phyloP scores from a whole-genome alignment of 2,113 vertebrate genomes.

The Hiodon tergisus region DNA sequence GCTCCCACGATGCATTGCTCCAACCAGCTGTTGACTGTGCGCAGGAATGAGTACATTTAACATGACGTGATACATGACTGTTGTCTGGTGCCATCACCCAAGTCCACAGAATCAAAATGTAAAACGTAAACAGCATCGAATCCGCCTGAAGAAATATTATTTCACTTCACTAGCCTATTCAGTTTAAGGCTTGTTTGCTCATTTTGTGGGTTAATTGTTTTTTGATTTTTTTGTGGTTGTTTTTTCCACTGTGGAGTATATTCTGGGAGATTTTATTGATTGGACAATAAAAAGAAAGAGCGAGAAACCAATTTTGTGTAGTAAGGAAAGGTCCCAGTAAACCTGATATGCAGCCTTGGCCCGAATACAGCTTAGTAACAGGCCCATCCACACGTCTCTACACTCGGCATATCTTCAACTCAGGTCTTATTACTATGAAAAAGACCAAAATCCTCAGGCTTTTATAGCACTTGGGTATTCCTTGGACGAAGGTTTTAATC shows the following conservation, averaged over 20 bases:
- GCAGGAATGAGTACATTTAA: neutral
- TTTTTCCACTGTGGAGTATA: neutral
- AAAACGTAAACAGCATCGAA: neutral
- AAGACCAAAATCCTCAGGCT: constrained; percentile 22
- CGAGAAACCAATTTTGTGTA: neutral
- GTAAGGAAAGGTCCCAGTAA: neutral
- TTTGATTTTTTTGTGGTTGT: neutral
- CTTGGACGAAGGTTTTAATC: constrained; percentile 46
- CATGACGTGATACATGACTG: neutral
- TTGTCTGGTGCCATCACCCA: constrained; percentile 4
- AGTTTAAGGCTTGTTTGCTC: too few species aligned
- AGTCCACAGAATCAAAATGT: neutral
- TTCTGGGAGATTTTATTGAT: neutral
- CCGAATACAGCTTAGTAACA: too few species aligned
- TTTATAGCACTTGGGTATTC: constrained; percentile 32
- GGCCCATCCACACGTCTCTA: neutral
- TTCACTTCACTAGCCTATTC: too few species aligned
- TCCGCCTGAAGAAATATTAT: neutral
- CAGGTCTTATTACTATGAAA: constrained; percentile 23
- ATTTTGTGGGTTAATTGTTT: too few species aligned
- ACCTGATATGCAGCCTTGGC: neutral
- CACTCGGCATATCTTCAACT: constrained; percentile 5
- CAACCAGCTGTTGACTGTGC: constrained; percentile 24
- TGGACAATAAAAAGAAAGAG: neutral
- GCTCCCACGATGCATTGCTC: constrained; percentile 11